Conservation (phyloP, 2,797 vertebrate genomes). For the Characodon lateralis region DNA sequence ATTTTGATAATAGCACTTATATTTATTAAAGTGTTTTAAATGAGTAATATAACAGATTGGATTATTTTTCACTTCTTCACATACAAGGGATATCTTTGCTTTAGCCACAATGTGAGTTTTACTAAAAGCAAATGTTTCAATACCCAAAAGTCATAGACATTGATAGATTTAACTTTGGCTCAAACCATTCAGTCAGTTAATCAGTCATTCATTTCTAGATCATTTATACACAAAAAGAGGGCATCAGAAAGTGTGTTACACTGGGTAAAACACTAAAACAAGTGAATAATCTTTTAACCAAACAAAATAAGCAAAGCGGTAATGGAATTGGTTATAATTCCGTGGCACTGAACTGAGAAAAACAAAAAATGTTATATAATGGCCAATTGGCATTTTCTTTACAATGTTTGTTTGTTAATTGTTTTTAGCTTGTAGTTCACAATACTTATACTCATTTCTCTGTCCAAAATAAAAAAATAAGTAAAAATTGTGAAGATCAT, state of each 20-base stretch:
- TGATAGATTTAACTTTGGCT: neutral
- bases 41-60: constrained; percentile 36
- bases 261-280: neutral
- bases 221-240: neutral
- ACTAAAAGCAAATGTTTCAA: neutral
- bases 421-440: neutral
- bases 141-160: neutral
- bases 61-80: neutral
- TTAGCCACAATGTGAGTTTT: neutral
- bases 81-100: constrained; percentile 7
- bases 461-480: neutral
- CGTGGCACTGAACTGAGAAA: neutral
- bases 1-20: constrained; percentile 26
- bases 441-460: neutral
- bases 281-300: neutral
- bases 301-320: neutral
- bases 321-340: neutral
- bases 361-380: neutral
- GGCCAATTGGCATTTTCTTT: no score
- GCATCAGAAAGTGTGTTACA: neutral
- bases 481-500: neutral
- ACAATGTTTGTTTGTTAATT: neutral
- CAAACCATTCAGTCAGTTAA: neutral
- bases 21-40: constrained; percentile 45
- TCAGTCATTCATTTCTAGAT: neutral